Conservation (phyloP, 1,140 invertebrate species). For the Bombus haemorrhoidalis region DNA sequence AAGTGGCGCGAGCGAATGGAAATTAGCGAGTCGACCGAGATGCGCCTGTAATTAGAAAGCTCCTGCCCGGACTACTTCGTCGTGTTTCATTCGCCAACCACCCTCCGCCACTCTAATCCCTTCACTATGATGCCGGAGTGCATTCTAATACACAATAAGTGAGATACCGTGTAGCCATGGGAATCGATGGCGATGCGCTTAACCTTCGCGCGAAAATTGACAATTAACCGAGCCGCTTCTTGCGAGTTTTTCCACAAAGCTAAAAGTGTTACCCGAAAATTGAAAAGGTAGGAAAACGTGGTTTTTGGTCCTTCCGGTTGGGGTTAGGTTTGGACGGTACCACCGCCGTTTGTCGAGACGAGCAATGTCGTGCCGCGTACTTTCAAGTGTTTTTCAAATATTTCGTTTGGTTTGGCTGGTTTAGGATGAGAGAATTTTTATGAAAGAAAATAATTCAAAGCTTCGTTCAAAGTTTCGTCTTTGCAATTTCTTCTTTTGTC, state of each 20-base stretch:
- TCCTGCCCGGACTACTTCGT: neutral
- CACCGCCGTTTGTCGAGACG: neutral
- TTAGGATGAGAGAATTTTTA: neutral
- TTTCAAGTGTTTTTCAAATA: neutral
- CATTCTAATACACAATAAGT: conserved; percentile 21
- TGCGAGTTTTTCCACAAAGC: neutral
- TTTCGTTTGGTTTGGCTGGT: neutral
- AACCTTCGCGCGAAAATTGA: neutral
- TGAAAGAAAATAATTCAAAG: too few species aligned
- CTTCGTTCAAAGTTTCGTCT: too few species aligned
- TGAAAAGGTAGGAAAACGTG: neutral
- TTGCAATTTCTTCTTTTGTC: too few species aligned
- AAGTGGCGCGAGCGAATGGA: neutral
- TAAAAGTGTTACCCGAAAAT: neutral
- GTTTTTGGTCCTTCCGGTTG: neutral
- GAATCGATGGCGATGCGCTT: neutral
- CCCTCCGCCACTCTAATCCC: neutral
- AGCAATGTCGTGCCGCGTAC: too few species aligned
- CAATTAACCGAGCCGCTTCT: neutral
- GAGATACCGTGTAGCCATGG: neutral
- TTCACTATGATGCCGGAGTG: neutral
- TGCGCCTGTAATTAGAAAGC: conserved; percentile 15
- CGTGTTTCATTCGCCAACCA: neutral
- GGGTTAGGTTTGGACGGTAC: neutral
- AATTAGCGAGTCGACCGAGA: conserved; percentile 12